These are phyloP conservation scores for Danio albolineatus DNA, from an alignment of 2,797 vertebrate species.

Conservation along the genomic window DNA sequence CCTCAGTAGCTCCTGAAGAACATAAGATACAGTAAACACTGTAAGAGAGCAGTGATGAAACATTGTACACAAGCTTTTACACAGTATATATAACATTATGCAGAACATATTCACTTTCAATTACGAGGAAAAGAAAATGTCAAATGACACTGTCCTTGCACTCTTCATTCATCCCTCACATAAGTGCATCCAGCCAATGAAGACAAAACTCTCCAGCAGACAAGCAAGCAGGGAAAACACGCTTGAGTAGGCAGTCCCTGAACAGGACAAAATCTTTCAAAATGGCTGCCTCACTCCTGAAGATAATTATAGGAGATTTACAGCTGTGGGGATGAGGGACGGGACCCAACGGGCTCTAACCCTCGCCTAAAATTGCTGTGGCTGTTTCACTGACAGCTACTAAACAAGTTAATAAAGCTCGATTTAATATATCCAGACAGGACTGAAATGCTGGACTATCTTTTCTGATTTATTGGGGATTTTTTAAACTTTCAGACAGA, in stretches of 20 bases:
- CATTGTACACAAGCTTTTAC: neutral
- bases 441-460: conserved; percentile 62
- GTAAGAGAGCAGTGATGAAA: conserved; percentile 10
- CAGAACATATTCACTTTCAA: neutral
- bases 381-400: conserved; percentile 70
- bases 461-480: conserved; percentile 52
- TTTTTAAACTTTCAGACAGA: too few species aligned
- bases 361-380: conserved; percentile 63
- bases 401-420: conserved; percentile 74
- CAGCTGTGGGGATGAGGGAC: conserved; percentile 59
- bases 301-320: conserved; percentile 73
- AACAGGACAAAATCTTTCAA: conserved; percentile 63
- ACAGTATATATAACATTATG: conserved; percentile 1
- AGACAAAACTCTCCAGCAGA: conserved; percentile 67
- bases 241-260: conserved; percentile 51
- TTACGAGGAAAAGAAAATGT: neutral
- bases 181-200: conserved; percentile 56
- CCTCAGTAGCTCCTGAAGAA: conserved; percentile 36
- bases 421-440: conserved; percentile 72
- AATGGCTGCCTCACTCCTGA: conserved; percentile 64
- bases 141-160: conserved; percentile 38
- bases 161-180: conserved; percentile 67
- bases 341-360: conserved; percentile 60
- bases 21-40: conserved; percentile 25
- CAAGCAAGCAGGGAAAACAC: conserved; percentile 53